Base-by-base conservation (phyloP, 2,797 vertebrate species). In the Hydrolagus colliei region DNA sequence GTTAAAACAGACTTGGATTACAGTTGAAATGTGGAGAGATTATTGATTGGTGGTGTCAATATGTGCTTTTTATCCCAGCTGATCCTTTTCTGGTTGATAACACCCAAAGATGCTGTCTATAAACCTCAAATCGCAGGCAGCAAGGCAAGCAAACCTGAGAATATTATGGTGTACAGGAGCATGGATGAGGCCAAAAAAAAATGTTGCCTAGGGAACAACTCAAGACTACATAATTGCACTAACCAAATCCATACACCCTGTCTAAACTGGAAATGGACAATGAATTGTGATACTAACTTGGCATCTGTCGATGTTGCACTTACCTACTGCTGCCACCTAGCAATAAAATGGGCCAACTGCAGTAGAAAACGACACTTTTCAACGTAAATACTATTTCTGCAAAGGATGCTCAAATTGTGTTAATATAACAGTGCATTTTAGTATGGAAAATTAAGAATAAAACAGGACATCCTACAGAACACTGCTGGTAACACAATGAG, bases 191-290 rank as follows among this genome's bases (percentile, higher is more conserved):
- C 82, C 80, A 87, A 90, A 88, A 90, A 88, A 90, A 90, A 86
- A 87, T 92, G 98, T 98, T 98, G 96, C 96, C 97, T 95, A 95
- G 97, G 97, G 96, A 98, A 98, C 97, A 4, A 92, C 94, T 95
- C 95, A 90, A 94, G 95, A 96, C 96, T 95, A 94, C 95, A 97
- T 97, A 97, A 98, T 97, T 96, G 97, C 96, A 96, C 96, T 97
- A 97, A 97, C 95, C 96, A 93, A 94, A 95, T 96, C 96, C 94
- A 96, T 95, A 97, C 96, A 96, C 96, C 97, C 96, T 96, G 97
- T 95, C 97, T 98, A 96, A 97, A 97, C 97, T 95, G 95, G 96
- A 96, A 95, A 97, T 96, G 96, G 96, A 97, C 97, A 96, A 97
- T 97, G 96, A 97, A 97, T 97, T 95, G 94, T 91, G 91, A 91